phyloP scores from a whole-genome alignment of 2,888 invertebrate genomes.

The Amorpha juglandis region DNA sequence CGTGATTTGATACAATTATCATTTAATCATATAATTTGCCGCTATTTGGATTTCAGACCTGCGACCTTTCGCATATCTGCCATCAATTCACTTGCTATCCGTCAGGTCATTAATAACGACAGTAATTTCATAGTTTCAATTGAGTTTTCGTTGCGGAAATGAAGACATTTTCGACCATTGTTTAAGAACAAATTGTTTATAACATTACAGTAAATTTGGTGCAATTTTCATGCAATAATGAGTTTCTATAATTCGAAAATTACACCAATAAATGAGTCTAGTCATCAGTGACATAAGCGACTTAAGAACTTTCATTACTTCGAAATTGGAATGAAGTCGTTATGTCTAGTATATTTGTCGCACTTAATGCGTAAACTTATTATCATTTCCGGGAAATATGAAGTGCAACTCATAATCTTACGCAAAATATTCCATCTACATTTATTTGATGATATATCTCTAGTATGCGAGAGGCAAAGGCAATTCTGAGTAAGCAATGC shows the following conservation, averaged over 20 bases:
- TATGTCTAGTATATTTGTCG: neutral
- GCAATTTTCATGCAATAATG: neutral
- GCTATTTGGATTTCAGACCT: neutral
- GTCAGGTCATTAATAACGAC: neutral
- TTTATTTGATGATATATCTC: no score
- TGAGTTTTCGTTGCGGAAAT: neutral
- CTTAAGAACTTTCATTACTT: neutral
- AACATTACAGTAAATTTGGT: neutral
- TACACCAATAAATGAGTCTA: neutral
- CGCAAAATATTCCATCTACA: neutral
- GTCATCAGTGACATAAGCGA: slow-evolving; percentile 1
- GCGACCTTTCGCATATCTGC: neutral
- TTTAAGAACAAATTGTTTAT: neutral
- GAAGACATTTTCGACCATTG: neutral
- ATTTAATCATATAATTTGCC: neutral
- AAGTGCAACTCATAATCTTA: neutral
- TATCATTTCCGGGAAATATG: neutral
- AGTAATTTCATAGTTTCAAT: neutral
- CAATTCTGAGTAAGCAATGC: no score
- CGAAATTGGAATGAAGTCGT: neutral
- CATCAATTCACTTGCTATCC: neutral
- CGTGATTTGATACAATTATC: neutral
- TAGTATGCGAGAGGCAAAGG: no score
- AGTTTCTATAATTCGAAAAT: neutral
- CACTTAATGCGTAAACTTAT: slow-evolving; percentile 1